Conservation (phyloP, 2,888 invertebrate species). For the Acronicta leporina region DNA sequence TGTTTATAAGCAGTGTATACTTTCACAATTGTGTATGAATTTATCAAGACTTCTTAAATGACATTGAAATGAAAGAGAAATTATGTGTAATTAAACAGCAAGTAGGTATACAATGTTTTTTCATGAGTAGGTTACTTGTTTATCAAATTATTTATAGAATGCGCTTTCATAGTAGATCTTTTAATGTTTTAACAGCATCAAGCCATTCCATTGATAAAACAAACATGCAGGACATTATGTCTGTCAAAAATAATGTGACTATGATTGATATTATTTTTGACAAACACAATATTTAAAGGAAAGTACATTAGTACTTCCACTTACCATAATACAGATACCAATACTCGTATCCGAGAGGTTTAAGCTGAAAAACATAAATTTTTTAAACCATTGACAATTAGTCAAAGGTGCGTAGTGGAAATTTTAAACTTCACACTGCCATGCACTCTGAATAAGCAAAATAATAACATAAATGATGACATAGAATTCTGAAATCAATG, state of each 20-base stretch:
- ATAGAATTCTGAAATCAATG: slow-evolving; percentile 27
- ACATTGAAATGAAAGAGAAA: background rate
- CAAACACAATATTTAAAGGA: slow-evolving; percentile 74
- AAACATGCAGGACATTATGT: slow-evolving; percentile 59
- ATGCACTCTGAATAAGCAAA: slow-evolving; percentile 59
- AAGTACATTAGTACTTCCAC: slow-evolving; percentile 86
- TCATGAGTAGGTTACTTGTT: background rate
- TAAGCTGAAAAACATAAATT: slow-evolving; percentile 88
- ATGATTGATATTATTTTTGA: slow-evolving; percentile 60
- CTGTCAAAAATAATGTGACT: slow-evolving; percentile 61
- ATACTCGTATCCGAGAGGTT: slow-evolving; percentile 86
- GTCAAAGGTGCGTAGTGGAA: slow-evolving; percentile 59
- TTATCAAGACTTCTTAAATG: background rate
- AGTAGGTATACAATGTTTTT: background rate
- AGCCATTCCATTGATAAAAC: slow-evolving; percentile 61
- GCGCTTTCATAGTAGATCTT: slow-evolving; percentile 34
- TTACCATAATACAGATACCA: slow-evolving; percentile 86
- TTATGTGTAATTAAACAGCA: background rate
- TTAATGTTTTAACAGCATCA: slow-evolving; percentile 41
- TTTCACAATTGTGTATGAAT: background rate
- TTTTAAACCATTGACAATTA: slow-evolving; percentile 75
- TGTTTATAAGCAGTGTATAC: background rate
- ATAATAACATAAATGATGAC: slow-evolving; percentile 25
- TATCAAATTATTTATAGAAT: background rate
- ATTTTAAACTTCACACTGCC: slow-evolving; percentile 57